These are phyloP conservation scores for Steatornis caripensis DNA, from an alignment of 2,113 vertebrate species.

Conservation along the genomic window DNA sequence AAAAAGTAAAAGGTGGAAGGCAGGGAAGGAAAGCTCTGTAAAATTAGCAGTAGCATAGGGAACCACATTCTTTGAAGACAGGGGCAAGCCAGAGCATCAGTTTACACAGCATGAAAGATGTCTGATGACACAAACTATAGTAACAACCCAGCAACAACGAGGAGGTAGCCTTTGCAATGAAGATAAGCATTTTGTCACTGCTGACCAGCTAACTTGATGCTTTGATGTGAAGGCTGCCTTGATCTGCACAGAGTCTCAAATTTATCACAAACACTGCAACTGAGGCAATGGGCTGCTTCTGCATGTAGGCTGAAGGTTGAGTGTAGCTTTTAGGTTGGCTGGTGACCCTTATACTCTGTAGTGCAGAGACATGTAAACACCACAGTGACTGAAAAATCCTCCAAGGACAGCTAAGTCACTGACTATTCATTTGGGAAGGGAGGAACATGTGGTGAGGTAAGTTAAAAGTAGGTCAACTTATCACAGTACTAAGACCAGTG, in stretches of 20 bases:
- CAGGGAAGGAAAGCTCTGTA: neutral
- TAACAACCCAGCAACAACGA: neutral
- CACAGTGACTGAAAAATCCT: neutral
- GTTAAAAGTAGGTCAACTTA: neutral
- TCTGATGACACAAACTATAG: neutral
- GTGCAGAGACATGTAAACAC: neutral
- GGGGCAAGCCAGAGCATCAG: neutral
- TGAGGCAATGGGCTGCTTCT: neutral
- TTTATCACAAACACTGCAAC: neutral
- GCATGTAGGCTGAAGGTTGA: accelerated
- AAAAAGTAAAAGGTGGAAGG: neutral
- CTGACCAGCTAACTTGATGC: neutral
- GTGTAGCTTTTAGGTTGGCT: neutral
- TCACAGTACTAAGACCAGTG: neutral
- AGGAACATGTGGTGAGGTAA: neutral
- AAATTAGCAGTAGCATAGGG: neutral
- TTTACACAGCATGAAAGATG: neutral
- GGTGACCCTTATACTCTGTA: neutral
- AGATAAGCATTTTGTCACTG: neutral
- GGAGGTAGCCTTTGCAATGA: neutral
- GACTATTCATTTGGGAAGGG: neutral
- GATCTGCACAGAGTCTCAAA: neutral
- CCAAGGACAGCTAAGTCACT: neutral
- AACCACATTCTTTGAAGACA: neutral
- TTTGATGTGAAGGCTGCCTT: neutral